phyloP scores from a whole-genome alignment of 30 jellyfish, hydroid and myxozoan species.

The Catostylus mosaicus region DNA sequence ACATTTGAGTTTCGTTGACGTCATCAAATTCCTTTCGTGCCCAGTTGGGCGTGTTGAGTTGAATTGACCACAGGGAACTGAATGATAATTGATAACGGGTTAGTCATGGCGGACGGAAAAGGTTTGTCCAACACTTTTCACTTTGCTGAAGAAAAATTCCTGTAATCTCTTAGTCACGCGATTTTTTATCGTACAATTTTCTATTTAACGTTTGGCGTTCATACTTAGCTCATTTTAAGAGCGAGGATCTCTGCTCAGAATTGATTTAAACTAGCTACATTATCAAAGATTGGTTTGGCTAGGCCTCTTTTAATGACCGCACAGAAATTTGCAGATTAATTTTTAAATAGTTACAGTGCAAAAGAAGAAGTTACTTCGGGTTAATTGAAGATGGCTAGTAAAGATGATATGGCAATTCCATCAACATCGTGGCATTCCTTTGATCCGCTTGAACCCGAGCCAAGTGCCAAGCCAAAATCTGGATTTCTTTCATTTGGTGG shows the following conservation, averaged over 20 bases:
- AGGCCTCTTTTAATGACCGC: too few species aligned
- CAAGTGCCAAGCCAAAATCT: conserved; percentile 30
- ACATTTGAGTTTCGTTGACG: neutral
- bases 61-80: conserved; percentile 10
- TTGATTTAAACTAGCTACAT: too few species aligned
- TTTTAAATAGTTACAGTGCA: too few species aligned
- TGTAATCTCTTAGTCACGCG: neutral
- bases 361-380: too few species aligned
- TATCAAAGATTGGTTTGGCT: too few species aligned
- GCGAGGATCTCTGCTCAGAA: too few species aligned
- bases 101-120: conserved; percentile 21
- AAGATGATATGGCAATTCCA: conserved; percentile 31
- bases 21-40: conserved; percentile 4
- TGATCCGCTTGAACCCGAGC: conserved; percentile 33
- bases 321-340: too few species aligned
- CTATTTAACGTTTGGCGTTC: too few species aligned
- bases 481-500: neutral
- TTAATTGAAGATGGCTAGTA: conserved; percentile 14
- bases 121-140: neutral
- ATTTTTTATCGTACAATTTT: neutral
- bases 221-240: too few species aligned
- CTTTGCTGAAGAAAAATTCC: neutral
- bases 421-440: conserved; percentile 21
- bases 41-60: neutral
- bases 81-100: neutral